phyloP scores from a whole-genome alignment of 2,888 invertebrate species.

The Rutpela maculata region DNA sequence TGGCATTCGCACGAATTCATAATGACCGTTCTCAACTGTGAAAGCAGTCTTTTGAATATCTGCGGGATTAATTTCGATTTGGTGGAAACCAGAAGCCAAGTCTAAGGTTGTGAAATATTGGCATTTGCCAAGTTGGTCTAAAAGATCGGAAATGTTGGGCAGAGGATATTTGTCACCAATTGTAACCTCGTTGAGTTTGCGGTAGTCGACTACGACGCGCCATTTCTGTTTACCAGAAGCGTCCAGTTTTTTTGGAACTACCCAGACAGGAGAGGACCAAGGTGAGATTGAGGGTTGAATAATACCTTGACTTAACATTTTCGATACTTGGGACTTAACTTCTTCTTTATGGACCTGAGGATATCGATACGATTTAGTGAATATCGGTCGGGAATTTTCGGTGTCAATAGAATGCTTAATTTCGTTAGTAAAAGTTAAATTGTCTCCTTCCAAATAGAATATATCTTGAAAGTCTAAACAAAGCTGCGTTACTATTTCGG shows the following conservation, averaged over 20 bases:
- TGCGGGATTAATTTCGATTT: background rate
- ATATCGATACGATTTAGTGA: background rate
- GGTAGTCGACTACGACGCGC: background rate
- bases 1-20: background rate
- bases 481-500: no score
- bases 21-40: background rate
- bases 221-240: slow-evolving; percentile 6
- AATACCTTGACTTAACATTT: no score
- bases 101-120: background rate
- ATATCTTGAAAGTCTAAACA: no score
- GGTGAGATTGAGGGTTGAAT: background rate
- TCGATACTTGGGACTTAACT: no score
- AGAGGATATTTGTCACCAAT: background rate
- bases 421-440: no score
- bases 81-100: background rate
- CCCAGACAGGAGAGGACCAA: background rate
- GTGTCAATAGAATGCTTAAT: no score
- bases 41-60: background rate
- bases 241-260: background rate
- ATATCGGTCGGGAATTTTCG: no score
- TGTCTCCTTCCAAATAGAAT: no score
- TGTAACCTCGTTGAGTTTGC: background rate
- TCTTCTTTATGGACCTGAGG: background rate
- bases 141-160: background rate
- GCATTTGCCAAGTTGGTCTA: background rate